phyloP scores from a whole-genome alignment of 1,140 invertebrate species.

The Achroia grisella region DNA sequence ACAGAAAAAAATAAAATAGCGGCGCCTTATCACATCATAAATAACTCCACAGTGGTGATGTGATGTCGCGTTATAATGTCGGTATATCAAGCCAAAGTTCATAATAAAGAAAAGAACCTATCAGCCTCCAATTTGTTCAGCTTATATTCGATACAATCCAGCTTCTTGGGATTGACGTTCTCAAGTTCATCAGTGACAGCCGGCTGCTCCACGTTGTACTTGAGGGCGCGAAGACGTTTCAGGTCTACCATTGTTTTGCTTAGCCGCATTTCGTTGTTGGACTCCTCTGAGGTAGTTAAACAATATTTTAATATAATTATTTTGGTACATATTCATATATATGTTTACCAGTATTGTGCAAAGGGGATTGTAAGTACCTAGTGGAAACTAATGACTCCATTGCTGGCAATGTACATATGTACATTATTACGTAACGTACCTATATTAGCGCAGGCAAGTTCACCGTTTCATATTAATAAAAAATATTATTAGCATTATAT shows the following conservation, averaged over 20 bases:
- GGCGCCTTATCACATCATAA: too few relatives aligned
- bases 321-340: neutral
- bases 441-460: neutral
- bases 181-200: slow-evolving; percentile 16
- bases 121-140: slow-evolving; percentile 31
- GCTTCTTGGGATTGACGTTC: slow-evolving; percentile 19
- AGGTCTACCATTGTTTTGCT: slow-evolving; percentile 19
- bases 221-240: slow-evolving; percentile 17
- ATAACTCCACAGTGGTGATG: too few relatives aligned
- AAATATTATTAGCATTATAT: neutral
- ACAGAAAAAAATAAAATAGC: too few relatives aligned
- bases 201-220: slow-evolving; percentile 21
- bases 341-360: neutral
- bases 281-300: slow-evolving; percentile 14
- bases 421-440: neutral
- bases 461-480: neutral
- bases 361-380: too few relatives aligned
- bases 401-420: too few relatives aligned
- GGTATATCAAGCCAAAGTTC: too few relatives aligned
- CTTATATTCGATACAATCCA: slow-evolving; percentile 25
- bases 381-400: too few relatives aligned
- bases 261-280: slow-evolving; percentile 20
- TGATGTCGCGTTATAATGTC: too few relatives aligned
- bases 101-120: slow-evolving; percentile 13
- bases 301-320: neutral